phyloP scores from a whole-genome alignment of 1,140 invertebrate genomes.

The Penaeus vannamei region DNA sequence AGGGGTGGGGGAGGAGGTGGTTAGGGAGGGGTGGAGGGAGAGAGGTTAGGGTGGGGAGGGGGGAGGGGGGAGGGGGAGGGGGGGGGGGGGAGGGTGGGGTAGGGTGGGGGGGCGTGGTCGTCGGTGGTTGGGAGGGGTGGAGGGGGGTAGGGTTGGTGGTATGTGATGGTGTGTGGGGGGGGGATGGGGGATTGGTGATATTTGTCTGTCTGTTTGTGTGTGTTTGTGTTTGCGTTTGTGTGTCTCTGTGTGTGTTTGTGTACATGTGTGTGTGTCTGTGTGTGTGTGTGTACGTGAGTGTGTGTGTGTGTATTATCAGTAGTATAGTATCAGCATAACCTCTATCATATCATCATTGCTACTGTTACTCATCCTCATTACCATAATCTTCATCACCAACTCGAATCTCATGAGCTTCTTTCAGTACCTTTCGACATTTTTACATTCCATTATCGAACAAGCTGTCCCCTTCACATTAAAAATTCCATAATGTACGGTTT shows the following conservation, averaged over 20 bases:
- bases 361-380: too few relatives aligned
- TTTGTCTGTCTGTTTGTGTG: too few relatives aligned
- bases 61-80: background rate
- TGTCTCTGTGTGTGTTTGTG: conserved; percentile 23
- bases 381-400: too few relatives aligned
- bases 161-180: background rate
- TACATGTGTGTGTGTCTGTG: conserved; percentile 13
- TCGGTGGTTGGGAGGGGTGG: background rate
- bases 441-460: too few relatives aligned
- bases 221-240: too few relatives aligned
- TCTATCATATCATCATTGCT: too few relatives aligned
- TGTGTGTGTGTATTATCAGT: conserved; percentile 18
- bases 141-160: background rate
- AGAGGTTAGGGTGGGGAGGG: too few relatives aligned
- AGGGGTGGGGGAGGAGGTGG: background rate
- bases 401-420: too few relatives aligned
- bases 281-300: conserved; percentile 18
- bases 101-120: background rate
- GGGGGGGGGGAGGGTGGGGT: conserved; percentile 21
- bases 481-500: too few relatives aligned
- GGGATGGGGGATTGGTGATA: too few relatives aligned
- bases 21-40: background rate
- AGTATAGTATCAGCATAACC: background rate
- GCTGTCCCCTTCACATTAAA: too few relatives aligned
- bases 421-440: too few relatives aligned